phyloP scores from a whole-genome alignment of 2,113 vertebrate species.

The Poeciliopsis turrubarensis region DNA sequence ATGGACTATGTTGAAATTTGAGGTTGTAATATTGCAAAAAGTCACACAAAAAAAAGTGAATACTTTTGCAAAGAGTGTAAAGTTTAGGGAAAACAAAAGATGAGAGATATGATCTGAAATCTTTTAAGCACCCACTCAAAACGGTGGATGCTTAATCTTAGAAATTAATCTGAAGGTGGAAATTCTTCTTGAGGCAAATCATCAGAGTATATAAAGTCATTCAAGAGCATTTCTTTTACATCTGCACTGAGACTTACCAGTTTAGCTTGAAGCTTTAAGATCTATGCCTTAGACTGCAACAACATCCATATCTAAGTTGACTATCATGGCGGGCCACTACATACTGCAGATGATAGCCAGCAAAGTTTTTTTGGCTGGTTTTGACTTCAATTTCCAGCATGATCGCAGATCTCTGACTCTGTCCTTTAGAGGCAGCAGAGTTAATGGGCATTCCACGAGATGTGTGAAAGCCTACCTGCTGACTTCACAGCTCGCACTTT shows the following conservation, averaged over 20 bases:
- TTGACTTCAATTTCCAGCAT: slow-evolving; percentile 60
- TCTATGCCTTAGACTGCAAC: slow-evolving; percentile 38
- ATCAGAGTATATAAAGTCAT: slow-evolving; percentile 5
- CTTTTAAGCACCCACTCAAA: not conserved
- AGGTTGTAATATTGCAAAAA: too few species aligned
- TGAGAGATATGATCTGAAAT: slow-evolving; percentile 20
- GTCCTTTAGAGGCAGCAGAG: slow-evolving; percentile 48
- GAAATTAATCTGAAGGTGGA: slow-evolving; percentile 19
- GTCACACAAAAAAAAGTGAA: too few species aligned
- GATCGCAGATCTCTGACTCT: slow-evolving; percentile 47
- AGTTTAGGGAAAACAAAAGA: slow-evolving; percentile 17
- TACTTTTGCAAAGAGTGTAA: not conserved
- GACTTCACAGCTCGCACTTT: slow-evolving; percentile 51
- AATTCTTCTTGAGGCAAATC: slow-evolving; percentile 22
- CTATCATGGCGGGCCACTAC: slow-evolving; percentile 53
- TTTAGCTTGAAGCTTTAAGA: slow-evolving; percentile 39
- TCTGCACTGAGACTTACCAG: slow-evolving; percentile 31
- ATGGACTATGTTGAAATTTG: too few species aligned
- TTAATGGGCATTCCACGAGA: slow-evolving; percentile 65
- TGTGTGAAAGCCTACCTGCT: slow-evolving; percentile 71
- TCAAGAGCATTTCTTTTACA: slow-evolving; percentile 21
- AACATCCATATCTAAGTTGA: slow-evolving; percentile 47
- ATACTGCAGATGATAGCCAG: slow-evolving; percentile 46
- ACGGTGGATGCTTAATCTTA: not conserved
- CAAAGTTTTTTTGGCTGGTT: slow-evolving; percentile 61